Base-by-base conservation (phyloP, 2,797 vertebrate genomes). In the Meda fulgida region DNA sequence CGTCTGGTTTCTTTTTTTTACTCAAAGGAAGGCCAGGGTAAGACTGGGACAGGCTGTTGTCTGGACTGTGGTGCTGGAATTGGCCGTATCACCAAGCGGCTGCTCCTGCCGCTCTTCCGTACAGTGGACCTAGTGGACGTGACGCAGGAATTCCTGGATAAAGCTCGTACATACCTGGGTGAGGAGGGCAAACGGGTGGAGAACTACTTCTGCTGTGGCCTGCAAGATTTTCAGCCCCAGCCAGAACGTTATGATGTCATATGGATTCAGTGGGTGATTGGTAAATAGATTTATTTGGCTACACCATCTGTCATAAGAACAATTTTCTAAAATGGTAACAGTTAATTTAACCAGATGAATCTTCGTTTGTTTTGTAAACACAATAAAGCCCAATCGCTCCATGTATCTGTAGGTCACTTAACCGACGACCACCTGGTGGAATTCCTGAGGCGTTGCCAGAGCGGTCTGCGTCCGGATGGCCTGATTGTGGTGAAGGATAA, bases 211-310 rank as follows among this genome's bases (percentile, higher is more conserved):
- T 99, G 98, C 92, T 94, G 92, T 0, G 98, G 98, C 66, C 95
- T 99, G 63, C 98, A 99, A 93, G 97, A 99, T 87, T 99, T 99
- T 85, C 91, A 94, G 46, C 98, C 98, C 0, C 96, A 97, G 93
- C 92, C 91, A 0, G 93, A 89, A 53, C 95, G 94, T 36, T 99
- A 99, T 0, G 97, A 99, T 3, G 95, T 99, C 89, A 98, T 99
- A 94, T 99, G 98, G 98, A 98, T 99, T 92, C 98, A 99, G 94
- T 99, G 98, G 98, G 98, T 99, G 83, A 99, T 99, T 0, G 98
- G 98, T 99, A 91, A 95, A 40, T 46, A 2, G 10, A 55, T 21
- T 53, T 75, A 31, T 13, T 53, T 23, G 18, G 19, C 43, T 73
- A 51, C 71, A 51, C 10, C 29, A 51, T 51, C 46, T 79, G 46